Evolutionary conservation across 2,797 vertebrate species (phyloP).

Genomic region (Microctenopoma stevenorrisi): DNA sequence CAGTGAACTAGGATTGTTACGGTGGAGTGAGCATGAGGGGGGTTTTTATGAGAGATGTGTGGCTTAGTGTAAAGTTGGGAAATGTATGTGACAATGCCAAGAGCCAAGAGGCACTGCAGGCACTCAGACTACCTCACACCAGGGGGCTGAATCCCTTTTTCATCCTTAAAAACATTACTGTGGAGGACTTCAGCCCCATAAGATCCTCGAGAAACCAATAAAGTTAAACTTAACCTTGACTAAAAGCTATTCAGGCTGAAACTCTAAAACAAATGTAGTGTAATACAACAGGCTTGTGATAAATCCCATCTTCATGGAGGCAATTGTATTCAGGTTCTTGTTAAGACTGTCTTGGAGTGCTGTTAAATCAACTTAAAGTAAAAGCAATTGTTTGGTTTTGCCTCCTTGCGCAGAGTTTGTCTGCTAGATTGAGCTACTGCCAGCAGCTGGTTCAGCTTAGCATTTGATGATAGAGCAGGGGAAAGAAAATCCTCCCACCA

Average conservation of each 20-base stretch:
- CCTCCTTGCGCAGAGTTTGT: no score
- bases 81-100: slow-evolving; percentile 30
- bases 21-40: slow-evolving; percentile 17
- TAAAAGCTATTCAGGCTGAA: slow-evolving; percentile 16
- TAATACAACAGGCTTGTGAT: neutral
- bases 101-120: slow-evolving; percentile 19
- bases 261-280: slow-evolving; percentile 1
- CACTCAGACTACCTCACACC: slow-evolving; percentile 14
- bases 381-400: no score
- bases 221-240: slow-evolving; percentile 24
- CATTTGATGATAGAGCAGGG: no score
- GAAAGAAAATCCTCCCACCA: no score
- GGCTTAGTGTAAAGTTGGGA: slow-evolving; percentile 30
- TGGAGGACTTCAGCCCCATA: slow-evolving; percentile 2
- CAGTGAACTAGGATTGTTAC: slow-evolving; percentile 37
- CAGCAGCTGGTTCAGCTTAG: no score
- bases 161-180: slow-evolving; percentile 26
- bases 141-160: slow-evolving; percentile 6
- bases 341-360: neutral
- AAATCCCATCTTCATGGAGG: no score
- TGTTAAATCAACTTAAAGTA: neutral
- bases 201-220: slow-evolving; percentile 2
- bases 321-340: neutral
- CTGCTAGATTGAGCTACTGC: no score
- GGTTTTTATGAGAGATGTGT: slow-evolving; percentile 39